phyloP scores from a whole-genome alignment of 2,113 vertebrate species.

The Corythornis cristatus region DNA sequence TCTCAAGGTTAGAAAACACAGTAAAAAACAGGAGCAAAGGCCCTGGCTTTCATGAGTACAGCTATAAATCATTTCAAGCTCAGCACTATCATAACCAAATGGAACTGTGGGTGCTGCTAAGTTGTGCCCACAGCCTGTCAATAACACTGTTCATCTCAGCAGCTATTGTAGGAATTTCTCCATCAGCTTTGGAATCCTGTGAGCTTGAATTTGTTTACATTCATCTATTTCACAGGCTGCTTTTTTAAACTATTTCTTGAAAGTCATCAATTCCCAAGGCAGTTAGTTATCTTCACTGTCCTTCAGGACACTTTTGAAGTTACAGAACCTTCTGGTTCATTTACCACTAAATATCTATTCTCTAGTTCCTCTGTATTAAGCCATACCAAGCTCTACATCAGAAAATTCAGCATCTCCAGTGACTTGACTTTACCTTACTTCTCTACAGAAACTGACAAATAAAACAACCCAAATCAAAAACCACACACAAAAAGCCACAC shows the following conservation, averaged over 20 bases:
- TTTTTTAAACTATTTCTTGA: background rate
- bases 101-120: background rate
- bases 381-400: background rate
- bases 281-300: background rate
- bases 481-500: no score
- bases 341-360: background rate
- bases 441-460: background rate
- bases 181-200: background rate
- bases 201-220: background rate
- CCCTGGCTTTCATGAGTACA: background rate
- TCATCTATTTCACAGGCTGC: background rate
- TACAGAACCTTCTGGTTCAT: background rate
- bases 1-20: background rate
- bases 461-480: accelerated
- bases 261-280: background rate
- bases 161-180: background rate
- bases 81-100: background rate
- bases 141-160: accelerated
- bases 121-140: background rate
- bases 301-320: background rate
- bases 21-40: background rate
- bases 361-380: background rate
- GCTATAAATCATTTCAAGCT: background rate
- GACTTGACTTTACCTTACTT: slow-evolving; percentile 8
- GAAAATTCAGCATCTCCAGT: slow-evolving; percentile 49